Evolutionary conservation across 2,113 vertebrate genomes (phyloP), one percentile per base, ranked within the genome.

Genomic region (Ptilorrhoa leucosticta): DNA sequence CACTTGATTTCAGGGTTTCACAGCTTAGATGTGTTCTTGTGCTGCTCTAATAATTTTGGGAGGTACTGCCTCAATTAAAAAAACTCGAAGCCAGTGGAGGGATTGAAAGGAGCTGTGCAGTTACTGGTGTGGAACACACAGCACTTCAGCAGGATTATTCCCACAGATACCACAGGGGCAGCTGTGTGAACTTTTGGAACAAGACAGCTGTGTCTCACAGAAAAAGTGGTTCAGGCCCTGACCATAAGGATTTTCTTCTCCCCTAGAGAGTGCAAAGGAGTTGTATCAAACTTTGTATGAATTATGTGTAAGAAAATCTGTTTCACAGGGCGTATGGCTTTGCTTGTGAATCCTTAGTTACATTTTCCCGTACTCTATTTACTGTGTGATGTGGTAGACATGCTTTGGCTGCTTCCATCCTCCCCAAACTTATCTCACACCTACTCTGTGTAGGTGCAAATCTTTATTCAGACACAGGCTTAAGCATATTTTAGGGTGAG

Each of bases 191-290:
- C 69, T 66, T 5, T 30, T 45, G 35, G 35, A 87, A 63, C 11
- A 21, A 58, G 53, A 42, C 10, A 35, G 35, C 48, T 81, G 39
- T 39, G 15, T 87, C 37, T 69, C 48, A 47, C 23, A 51, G 64
- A 72, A 58, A 84, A 83, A 19, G 24, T 17, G 14, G 6, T 54
- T 71, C 31, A 40, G 19, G 30, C 40, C 28, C 13, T 80, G 13
- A 6, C 4, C 2, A 3, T 28, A 71, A 48, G 15, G 17, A 33
- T 13, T 9, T 21, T 22, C 15, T 30, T 6, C 35, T 1, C 1
- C 6, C 30, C 8, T 24, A 9, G 8, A 68, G 9, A 50, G 3
- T 42, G 20, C 23, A 64, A 76, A 78, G 21, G 9, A 9, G 3
- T 44, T 56, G 6, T 61, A n/a, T 50, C 20, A 84, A 76, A 65